These are phyloP conservation scores for Benitochromis conjunctus DNA, from an alignment of 2,113 vertebrate species.

Conservation along the genomic window DNA sequence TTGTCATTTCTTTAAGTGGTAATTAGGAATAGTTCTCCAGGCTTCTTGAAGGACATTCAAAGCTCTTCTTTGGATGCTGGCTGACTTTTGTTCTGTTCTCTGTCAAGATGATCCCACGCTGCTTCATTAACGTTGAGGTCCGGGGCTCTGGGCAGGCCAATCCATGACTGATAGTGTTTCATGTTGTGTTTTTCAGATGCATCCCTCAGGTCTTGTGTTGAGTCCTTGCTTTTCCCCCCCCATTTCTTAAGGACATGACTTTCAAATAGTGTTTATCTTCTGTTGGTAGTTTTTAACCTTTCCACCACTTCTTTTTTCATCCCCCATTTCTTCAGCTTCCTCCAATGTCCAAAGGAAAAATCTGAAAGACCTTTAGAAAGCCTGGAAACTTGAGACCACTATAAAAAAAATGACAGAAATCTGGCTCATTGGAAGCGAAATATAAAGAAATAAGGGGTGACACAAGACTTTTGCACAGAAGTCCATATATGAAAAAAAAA, in stretches of 20 bases:
- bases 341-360: neutral
- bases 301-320: neutral
- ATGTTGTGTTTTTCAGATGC: neutral
- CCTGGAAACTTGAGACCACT: neutral
- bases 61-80: neutral
- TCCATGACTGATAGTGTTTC: neutral
- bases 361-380: neutral
- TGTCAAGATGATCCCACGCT: rapidly evolving
- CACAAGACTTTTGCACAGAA: neutral
- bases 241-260: neutral
- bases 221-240: rapidly evolving
- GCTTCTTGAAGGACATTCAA: neutral
- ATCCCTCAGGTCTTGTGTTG: neutral
- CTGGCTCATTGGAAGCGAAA: neutral
- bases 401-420: neutral
- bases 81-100: neutral
- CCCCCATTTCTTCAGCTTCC: neutral
- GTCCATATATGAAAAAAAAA: neutral
- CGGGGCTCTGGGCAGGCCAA: neutral
- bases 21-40: neutral
- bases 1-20: neutral
- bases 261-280: neutral
- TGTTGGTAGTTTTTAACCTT: neutral
- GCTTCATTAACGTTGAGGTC: neutral
- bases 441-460: neutral